A percentile compares a stretch with the other conserved stretches of the same genome.
Evolutionary conservation across 2,797 vertebrate species (phyloP).

Genomic region (Trachops cirrhosus): DNA sequence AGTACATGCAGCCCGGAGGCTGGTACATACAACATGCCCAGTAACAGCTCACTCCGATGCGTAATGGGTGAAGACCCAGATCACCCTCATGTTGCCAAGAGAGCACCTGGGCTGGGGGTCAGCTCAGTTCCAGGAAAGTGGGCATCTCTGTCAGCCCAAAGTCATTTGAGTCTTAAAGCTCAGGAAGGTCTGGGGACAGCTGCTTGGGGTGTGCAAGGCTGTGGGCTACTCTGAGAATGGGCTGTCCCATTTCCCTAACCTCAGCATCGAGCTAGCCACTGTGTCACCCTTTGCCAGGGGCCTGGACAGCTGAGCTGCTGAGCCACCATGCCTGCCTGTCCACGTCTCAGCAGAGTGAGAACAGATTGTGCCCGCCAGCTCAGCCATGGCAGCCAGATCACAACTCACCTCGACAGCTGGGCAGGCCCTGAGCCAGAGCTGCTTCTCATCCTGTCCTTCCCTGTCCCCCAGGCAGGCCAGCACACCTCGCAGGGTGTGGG

Average conservation of each 20-base stretch:
- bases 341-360: constrained; percentile 54
- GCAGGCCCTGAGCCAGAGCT: not conserved
- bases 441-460: constrained; percentile 29
- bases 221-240: not conserved
- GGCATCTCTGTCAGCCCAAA: not conserved
- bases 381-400: constrained; percentile 45
- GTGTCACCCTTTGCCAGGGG: constrained; percentile 10
- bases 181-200: constrained; percentile 1
- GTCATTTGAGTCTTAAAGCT: not conserved
- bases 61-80: not conserved
- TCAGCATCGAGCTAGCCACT: not conserved
- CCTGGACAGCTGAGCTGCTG: constrained; percentile 17
- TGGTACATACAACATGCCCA: not conserved
- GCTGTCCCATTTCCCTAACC: not conserved
- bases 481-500: not conserved
- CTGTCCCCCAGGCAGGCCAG: not conserved
- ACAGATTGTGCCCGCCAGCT: constrained; percentile 72
- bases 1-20: not conserved
- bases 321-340: not conserved
- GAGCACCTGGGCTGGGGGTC: not conserved
- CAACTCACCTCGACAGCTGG: constrained; percentile 70
- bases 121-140: not conserved
- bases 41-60: not conserved
- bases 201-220: not conserved
- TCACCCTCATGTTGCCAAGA: not conserved